phyloP scores from a whole-genome alignment of 2,113 vertebrate species.

The Scomber japonicus region DNA sequence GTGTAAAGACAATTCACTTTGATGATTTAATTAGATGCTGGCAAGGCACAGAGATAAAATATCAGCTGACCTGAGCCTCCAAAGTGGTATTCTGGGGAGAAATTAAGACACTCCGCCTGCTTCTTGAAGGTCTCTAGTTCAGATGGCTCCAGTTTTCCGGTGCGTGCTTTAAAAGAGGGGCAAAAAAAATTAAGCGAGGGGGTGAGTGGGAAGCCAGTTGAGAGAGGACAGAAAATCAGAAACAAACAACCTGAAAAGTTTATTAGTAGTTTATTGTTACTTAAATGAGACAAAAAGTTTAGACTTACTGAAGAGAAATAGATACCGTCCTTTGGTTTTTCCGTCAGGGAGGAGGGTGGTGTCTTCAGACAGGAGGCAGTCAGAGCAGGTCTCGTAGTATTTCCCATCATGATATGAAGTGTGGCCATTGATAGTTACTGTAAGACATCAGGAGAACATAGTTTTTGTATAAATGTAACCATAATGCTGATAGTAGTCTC shows the following conservation, averaged over 20 bases:
- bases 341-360: conserved; percentile 76
- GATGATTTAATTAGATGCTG: neutral
- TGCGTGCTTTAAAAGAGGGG: conserved; percentile 65
- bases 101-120: conserved; percentile 77
- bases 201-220: neutral
- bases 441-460: conserved; percentile 3
- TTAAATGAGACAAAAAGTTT: neutral
- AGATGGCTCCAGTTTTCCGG: conserved; percentile 61
- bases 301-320: conserved; percentile 78
- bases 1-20: neutral
- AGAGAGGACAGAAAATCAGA: neutral
- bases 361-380: conserved; percentile 81
- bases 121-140: conserved; percentile 80
- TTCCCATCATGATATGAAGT: conserved; percentile 82
- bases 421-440: conserved; percentile 79
- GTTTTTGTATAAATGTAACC: neutral
- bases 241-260: neutral
- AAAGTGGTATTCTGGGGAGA: conserved; percentile 70
- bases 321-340: conserved; percentile 76
- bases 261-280: neutral
- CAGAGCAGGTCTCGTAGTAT: conserved; percentile 77
- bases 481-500: neutral
- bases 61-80: conserved; percentile 49
- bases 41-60: neutral
- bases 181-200: neutral